phyloP scores from a whole-genome alignment of 2,113 vertebrate species.

The Delphinapterus leucas region DNA sequence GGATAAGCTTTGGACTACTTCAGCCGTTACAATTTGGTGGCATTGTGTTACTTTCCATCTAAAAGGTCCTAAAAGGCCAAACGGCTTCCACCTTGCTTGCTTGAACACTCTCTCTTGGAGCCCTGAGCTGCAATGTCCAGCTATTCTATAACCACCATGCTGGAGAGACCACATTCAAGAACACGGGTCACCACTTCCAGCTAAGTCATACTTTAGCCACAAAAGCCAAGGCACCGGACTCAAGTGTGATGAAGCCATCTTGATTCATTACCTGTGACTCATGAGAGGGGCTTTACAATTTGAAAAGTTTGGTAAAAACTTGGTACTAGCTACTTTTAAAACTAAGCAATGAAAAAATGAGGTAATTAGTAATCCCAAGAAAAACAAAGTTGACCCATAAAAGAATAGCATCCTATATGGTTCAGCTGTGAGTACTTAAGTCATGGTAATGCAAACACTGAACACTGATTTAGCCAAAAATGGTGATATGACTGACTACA shows the following conservation, averaged over 20 bases:
- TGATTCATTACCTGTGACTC: neutral
- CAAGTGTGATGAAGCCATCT: neutral
- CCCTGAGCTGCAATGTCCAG: neutral
- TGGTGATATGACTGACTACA: neutral
- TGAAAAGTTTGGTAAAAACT: neutral
- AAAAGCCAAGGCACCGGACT: neutral
- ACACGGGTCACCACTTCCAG: accelerated
- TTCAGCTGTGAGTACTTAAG: neutral
- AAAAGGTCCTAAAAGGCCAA: neutral
- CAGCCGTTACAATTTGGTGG: neutral
- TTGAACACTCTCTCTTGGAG: neutral
- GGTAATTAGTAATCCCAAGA: neutral
- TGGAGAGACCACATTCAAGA: neutral
- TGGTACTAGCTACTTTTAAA: constrained; percentile 1
- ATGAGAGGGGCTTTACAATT: neutral
- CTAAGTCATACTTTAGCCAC: neutral
- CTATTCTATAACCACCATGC: neutral
- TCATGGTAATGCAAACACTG: neutral
- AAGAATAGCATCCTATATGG: neutral
- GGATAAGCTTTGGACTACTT: neutral
- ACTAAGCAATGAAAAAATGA: neutral
- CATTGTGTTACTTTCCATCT: neutral
- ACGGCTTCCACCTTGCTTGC: neutral
- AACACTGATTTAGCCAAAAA: neutral
- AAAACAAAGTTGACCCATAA: neutral